These are phyloP conservation scores for Nephila pilipes DNA, from an alignment of 1,140 invertebrate genomes.

Conservation along the genomic window DNA sequence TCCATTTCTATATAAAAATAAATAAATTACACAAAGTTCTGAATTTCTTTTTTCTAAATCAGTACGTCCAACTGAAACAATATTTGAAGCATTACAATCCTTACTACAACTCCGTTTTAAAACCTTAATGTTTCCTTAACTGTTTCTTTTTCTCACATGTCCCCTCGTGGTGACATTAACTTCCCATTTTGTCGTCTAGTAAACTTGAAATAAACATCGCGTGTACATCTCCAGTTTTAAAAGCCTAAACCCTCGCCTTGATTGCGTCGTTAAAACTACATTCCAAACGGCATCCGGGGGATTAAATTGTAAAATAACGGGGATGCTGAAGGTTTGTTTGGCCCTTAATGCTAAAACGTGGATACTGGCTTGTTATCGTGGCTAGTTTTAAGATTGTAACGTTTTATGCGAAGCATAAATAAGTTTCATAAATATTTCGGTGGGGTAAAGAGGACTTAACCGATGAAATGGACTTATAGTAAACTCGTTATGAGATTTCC, in stretches of 20 bases:
- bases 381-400: not conserved
- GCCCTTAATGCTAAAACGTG: not conserved
- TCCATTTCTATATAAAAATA: too few species aligned
- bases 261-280: not conserved
- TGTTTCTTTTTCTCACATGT: not conserved
- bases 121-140: not conserved
- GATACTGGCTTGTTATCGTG: not conserved
- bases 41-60: too few species aligned
- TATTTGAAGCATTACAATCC: too few species aligned
- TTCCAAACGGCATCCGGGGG: not conserved
- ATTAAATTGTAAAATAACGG: not conserved
- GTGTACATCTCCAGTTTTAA: not conserved
- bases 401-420: not conserved
- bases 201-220: not conserved
- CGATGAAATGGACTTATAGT: not conserved
- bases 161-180: not conserved
- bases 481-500: not conserved
- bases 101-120: too few species aligned
- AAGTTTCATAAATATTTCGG: not conserved
- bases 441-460: not conserved
- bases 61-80: too few species aligned
- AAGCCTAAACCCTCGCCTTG: not conserved
- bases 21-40: too few species aligned
- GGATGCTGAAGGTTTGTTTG: not conserved
- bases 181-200: not conserved